These are phyloP conservation scores for Myotis daubentonii DNA, from an alignment of 2,797 vertebrate genomes.

Conservation along the genomic window DNA sequence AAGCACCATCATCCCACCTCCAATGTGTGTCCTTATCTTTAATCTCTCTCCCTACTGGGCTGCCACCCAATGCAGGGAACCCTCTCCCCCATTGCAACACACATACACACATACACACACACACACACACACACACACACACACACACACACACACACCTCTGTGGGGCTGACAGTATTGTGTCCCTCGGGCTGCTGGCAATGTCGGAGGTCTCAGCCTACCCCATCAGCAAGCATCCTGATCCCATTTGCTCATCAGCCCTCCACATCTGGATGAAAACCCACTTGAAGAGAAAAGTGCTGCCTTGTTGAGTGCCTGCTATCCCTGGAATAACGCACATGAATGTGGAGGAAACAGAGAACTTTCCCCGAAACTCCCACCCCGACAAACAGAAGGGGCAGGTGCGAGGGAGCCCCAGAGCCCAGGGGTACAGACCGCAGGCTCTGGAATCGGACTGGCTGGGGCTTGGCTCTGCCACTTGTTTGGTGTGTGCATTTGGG, in stretches of 20 bases:
- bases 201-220: not conserved
- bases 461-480: not conserved
- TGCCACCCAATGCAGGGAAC: not conserved
- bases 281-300: not conserved
- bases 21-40: not conserved
- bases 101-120: not conserved
- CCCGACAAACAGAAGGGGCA: not conserved
- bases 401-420: accelerated
- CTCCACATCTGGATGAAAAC: not conserved
- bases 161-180: not conserved
- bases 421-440: not conserved
- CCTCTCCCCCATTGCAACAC: too few species aligned
- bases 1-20: accelerated
- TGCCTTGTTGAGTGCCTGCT: not conserved
- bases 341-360: not conserved
- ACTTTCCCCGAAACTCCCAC: not conserved
- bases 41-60: not conserved
- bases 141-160: not conserved
- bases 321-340: not conserved
- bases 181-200: not conserved
- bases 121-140: not conserved
- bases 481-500: not conserved
- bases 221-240: not conserved
- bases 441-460: too few species aligned
- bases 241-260: not conserved